These are phyloP conservation scores for Pogoniulus pusillus DNA, from an alignment of 2,797 vertebrate genomes.

Conservation along the genomic window DNA sequence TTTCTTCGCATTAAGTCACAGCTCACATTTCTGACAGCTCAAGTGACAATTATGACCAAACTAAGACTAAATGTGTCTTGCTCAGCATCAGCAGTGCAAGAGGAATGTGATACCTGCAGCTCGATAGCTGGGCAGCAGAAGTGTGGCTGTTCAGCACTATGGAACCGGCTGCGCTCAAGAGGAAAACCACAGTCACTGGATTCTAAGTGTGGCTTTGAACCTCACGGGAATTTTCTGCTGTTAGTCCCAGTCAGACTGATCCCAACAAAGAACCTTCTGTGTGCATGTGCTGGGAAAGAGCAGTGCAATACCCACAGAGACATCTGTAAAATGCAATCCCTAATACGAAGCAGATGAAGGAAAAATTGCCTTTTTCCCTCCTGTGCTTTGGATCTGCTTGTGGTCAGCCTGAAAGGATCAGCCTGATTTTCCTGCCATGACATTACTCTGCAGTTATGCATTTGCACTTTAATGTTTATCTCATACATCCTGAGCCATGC, in stretches of 20 bases:
- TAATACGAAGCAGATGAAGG: conserved; percentile 1
- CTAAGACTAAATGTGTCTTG: not conserved
- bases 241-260: not conserved
- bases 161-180: not conserved
- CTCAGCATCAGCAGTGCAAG: not conserved
- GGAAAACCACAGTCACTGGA: not conserved
- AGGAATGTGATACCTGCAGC: not conserved
- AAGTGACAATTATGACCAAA: fast-evolving
- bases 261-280: not conserved
- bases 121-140: not conserved
- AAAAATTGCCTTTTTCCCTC: not conserved
- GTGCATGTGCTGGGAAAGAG: not conserved
- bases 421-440: conserved; percentile 44
- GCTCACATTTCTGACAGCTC: not conserved
- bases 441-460: conserved; percentile 33
- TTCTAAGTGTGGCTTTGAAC: not conserved
- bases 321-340: conserved; percentile 3
- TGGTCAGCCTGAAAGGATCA: conserved; percentile 1
- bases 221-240: not conserved
- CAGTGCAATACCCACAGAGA: not conserved
- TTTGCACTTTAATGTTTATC: conserved; percentile 62
- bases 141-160: not conserved
- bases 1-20: not conserved
- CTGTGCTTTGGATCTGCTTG: conserved; percentile 18
- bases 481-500: conserved; percentile 56